Base-by-base conservation (phyloP, 2,113 vertebrate species). In the Chascanopsetta lugubris region DNA sequence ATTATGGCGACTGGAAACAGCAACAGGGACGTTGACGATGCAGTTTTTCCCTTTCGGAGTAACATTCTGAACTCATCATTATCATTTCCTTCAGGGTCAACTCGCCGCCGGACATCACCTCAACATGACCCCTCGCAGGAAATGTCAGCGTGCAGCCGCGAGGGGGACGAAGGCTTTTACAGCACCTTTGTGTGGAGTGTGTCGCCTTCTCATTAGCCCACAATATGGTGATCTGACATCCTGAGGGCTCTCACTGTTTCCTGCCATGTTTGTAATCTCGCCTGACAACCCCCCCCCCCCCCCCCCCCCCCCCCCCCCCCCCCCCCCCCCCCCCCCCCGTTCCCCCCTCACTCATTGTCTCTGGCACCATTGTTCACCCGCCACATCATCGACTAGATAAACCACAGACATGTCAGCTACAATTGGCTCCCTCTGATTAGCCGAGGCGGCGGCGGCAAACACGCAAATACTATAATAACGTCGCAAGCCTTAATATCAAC, bases 341-440 rank as follows among this genome's bases (percentile, higher is more conserved):
- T 8, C 4, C 29, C 4, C 29, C 4, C 29, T 5, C 38, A 29
- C 72, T 76, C 79, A 77, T 81, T 85, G 83, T 86, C 76, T 80
- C 82, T 72, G 77, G 70, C 57, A 2, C 69, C 77, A 88, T 90
- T 90, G 88, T 90, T 85, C 67, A 72, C 34, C 64, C 82, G 84
- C 83, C 83, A 79, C 86, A 86, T 88, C 88, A 82, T 75, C 53
- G 75, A 59, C 86, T 49, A 87, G 87, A 88, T 90, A 85, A 89
- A 77, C 86, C 81, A 60, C 79, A 76, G 80, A 90, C 84, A 74
- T 81, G 89, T 82, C 89, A 75, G 75, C 81, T 87, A 84, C 80
- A 89, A 88, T 78, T 40, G 75, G 40, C 80, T 71, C 36, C 60
- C 40, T 30, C 64, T 85, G 85, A 89, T 89, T 88, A 90, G 87